Base-by-base conservation (phyloP, 1,140 invertebrate genomes). In the Drosophila parabipectinata region DNA sequence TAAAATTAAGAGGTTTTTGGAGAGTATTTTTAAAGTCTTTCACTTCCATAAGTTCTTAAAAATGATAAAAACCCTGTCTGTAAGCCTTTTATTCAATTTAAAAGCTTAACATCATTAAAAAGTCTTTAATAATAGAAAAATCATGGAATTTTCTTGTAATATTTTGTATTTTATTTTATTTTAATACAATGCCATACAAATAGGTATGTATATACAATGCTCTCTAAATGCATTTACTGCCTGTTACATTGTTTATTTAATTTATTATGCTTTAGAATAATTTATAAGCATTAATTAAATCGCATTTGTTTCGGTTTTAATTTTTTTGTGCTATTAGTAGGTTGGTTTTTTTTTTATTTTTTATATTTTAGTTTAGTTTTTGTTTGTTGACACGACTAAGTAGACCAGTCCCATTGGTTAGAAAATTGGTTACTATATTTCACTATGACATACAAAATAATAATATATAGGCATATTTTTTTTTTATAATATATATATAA, bases 351-450 rank as follows among this genome's bases (percentile, higher is more conserved):
- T 44, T 15, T 44, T 18, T 44, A 5, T 44, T 60, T 61, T 74
- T 62, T 52, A 47, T 48, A 60, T 77, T 61, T 57, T 52, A 39
- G 18, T 37, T 77, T 9, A 50, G 5, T 56, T 68, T 39, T 45
- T 32, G 55, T 77, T 39, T 51, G 78, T 79, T 77, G 78, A 85
- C 77, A 85, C 83, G 83, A 87, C 83, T 87, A 87, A 77, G 76
- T 88, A 87, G 83, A 87, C 83, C 83, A 87, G 83, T 83, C 83
- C 83, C 83, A 88, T 88, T 88, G 83, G 83, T 88, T 88, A 85
- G 67, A 83, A 88, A 87, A 88, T 87, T 87, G 79, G 72, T 87
- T 87, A 88, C 79, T 87, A 79, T 82, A 72, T 72, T 87, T 87
- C 63, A 79, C 79, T 87, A 88, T 59, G 63, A 32, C 57, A 69